Base-by-base conservation (phyloP, 92 coral and sea anemone genomes). In the Blastomussa wellsi region DNA sequence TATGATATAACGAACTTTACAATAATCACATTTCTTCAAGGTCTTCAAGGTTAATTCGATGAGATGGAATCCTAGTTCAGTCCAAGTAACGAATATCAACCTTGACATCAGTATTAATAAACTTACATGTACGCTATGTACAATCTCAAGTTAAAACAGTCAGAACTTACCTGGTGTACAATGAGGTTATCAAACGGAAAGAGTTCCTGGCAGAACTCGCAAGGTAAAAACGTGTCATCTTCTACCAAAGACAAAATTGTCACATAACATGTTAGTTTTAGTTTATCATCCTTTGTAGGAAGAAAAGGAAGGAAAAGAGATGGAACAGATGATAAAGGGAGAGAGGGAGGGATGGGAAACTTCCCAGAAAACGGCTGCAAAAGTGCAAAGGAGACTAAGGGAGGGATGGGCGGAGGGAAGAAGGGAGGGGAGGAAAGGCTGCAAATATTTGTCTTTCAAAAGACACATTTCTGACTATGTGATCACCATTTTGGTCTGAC, bases 121-220 rank as follows among this genome's bases (percentile, higher is more conserved):
- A 62, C 29, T 62, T 24, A 24, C n/a, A n/a, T n/a, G n/a, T n/a
- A n/a, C 12, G 8, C 37, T 16, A 3, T 9, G 70, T 65, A 32
- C 32, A 36, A 70, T 70, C 3, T 70, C 48, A 19, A 67, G 2
- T 67, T 37, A 28, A 62, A 62, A 22, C 71, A 31, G 13, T 48
- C 16, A 26, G n/a, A 41, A 82, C 87, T 51, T 31, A 93, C 98
- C 97, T 93, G 97, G 78, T 95, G 98, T 22, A 48, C 49, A 4
- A 86, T 89, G 28, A 95, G 94, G 1, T 75, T 77, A 72, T 92
- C 92, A 42, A 89, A 88, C 0, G 95, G 95, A 65, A 86, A 84
- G 33, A 87, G 66, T 51, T 81, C 90, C 42, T 84, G 78, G 85
- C 98, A 95, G 86, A 95, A 95, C 86, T 95, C 98, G 87, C 98